Evolutionary conservation across 2,113 vertebrate genomes (phyloP).

Genomic region (Passer montanus): DNA sequence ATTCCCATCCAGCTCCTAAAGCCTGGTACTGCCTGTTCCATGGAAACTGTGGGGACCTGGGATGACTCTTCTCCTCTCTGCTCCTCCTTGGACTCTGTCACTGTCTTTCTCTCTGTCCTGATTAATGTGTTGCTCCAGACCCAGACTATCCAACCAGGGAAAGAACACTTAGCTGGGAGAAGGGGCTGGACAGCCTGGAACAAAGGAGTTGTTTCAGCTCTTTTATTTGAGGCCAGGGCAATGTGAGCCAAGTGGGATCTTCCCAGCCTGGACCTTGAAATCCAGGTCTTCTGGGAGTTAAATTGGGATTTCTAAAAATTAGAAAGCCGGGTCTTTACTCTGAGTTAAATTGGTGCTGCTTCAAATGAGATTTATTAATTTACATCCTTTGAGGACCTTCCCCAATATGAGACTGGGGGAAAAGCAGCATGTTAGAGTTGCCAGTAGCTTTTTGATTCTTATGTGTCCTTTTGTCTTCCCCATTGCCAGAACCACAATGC

Average conservation of each 20-base stretch:
- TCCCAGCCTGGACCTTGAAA: not conserved
- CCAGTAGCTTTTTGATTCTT: not conserved
- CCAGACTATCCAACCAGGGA: conserved; percentile 54
- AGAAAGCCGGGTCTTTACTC: not conserved
- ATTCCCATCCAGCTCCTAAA: not conserved
- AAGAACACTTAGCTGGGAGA: conserved; percentile 48
- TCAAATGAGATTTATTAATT: not conserved
- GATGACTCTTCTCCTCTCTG: not conserved
- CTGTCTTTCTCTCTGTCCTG: conserved; percentile 19
- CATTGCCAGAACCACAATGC: fast-evolving
- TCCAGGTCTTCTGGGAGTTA: not conserved
- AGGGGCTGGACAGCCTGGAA: conserved; percentile 5
- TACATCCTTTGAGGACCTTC: not conserved
- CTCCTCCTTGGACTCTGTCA: not conserved
- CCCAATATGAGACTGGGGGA: not conserved
- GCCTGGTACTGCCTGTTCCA: not conserved
- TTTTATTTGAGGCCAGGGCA: not conserved
- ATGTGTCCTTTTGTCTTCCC: not conserved
- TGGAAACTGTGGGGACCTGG: not conserved
- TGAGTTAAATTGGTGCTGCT: not conserved
- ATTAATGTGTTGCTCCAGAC: conserved; percentile 48
- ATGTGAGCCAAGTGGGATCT: not conserved
- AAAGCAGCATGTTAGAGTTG: not conserved
- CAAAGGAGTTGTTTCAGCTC: not conserved
- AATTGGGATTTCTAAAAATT: not conserved